Base-by-base conservation (phyloP, 2,888 invertebrate genomes). In the Diarsia dahlii region DNA sequence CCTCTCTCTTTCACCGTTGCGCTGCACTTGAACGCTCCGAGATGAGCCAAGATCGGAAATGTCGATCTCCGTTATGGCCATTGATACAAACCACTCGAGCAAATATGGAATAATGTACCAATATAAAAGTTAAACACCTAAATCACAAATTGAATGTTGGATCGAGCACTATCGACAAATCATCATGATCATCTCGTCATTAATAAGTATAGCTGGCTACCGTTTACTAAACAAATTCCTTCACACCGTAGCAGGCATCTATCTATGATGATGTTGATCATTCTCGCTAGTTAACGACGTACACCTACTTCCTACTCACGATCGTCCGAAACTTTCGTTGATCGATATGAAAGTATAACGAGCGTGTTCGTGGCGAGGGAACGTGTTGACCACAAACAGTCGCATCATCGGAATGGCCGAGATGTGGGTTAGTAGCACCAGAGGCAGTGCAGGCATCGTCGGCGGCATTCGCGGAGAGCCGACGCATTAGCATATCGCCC, bases 391-490 rank as follows among this genome's bases (percentile, higher is more conserved):
- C 94, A 93, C 94, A 93, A 94, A 92, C 93, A 93, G 94, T 92
- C 93, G 92, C 93, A 95, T 95, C 95, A 94, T 93, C 91, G 93
- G 91, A 89, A 88, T 87, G 89, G 84, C 85, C 87, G 92, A 94
- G 94, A 96, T 95, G 96, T 96, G 91, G 96, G 96, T 96, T 94
- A 96, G 96, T 96, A 87, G 96, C 92, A 94, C 94, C 92, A 90
- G 90, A 89, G 91, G 90, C 90, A 88, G 90, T 88, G 91, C 90
- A 88, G 89, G 89, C 90, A 80, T 88, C 84, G 89, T 87, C 88
- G 89, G 86, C 91, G 86, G 91, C 89, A 88, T 89, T 91, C 88
- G 88, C 90, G 88, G 89, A 91, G 93, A 93, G 91, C 92, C 91
- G 89, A 87, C 90, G 90, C 92, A 95, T 95, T 95, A 95, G 91